phyloP scores from a whole-genome alignment of 2,888 invertebrate species.

The Drosophila ezoana region DNA sequence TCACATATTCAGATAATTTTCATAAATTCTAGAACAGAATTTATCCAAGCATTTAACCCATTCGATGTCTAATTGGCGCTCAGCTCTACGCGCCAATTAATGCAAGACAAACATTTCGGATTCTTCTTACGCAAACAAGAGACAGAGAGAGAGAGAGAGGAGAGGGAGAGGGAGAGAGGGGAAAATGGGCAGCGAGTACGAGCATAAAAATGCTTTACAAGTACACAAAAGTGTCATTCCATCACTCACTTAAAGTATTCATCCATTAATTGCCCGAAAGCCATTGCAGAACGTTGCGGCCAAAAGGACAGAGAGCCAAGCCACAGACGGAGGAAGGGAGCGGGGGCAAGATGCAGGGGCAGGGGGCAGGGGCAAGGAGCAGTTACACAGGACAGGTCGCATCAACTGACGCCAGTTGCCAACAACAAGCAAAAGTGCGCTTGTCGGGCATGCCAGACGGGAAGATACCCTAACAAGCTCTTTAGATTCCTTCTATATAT shows the following conservation, averaged over 20 bases:
- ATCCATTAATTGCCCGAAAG: slow-evolving; percentile 84
- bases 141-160: not conserved
- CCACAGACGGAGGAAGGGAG: not conserved
- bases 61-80: slow-evolving; percentile 65
- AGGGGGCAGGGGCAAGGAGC: not conserved
- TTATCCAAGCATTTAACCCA: slow-evolving; percentile 39
- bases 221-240: slow-evolving; percentile 83
- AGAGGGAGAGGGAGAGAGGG: not conserved
- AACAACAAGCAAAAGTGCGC: slow-evolving; percentile 5
- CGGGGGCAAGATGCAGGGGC: not conserved
- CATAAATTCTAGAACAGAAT: slow-evolving; percentile 63
- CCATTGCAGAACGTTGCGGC: slow-evolving; percentile 64
- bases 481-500: too few species aligned
- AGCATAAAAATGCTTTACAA: slow-evolving; percentile 79
- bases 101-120: slow-evolving; percentile 60
- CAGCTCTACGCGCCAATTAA: slow-evolving; percentile 62
- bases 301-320: slow-evolving; percentile 18
- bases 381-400: slow-evolving; percentile 45
- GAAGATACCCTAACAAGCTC: too few species aligned
- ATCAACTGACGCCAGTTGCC: slow-evolving; percentile 69
- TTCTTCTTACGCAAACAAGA: slow-evolving; percentile 41
- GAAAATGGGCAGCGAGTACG: slow-evolving; percentile 20
- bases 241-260: slow-evolving; percentile 84
- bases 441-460: too few species aligned
- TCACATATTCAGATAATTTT: slow-evolving; percentile 64